Conservation (phyloP, 2,113 vertebrate species). For the Tachysurus vachellii region DNA sequence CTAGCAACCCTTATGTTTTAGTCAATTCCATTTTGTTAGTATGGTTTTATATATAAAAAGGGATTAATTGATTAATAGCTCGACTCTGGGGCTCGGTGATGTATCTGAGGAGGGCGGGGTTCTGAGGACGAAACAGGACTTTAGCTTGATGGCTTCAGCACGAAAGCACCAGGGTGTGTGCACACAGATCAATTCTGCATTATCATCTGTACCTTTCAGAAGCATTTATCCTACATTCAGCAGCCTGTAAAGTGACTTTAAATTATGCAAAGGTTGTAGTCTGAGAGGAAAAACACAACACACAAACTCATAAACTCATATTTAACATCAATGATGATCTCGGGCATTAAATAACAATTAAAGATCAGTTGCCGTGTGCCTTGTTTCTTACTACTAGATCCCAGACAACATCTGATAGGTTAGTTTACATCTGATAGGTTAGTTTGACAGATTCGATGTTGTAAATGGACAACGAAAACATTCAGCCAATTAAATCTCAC, state of each 20-base stretch:
- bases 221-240: constrained; percentile 7
- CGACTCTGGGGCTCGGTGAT: not conserved
- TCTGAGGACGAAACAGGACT: not conserved
- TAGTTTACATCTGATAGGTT: not conserved
- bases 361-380: not conserved
- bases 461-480: not conserved
- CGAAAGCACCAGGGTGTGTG: not conserved
- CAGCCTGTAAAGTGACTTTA: constrained; percentile 1
- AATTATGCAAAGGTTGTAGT: constrained; percentile 21
- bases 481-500: not conserved
- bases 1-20: not conserved
- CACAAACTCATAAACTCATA: not conserved
- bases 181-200: constrained; percentile 18
- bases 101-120: constrained; percentile 24
- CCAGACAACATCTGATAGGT: not conserved
- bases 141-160: not conserved
- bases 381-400: no score
- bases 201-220: not conserved
- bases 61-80: not conserved
- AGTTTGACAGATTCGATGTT: not conserved
- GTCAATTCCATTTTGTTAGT: not conserved
- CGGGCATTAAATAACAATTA: not conserved
- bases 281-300: not conserved
- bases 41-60: not conserved
- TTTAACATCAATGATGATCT: not conserved